phyloP scores from a whole-genome alignment of 2,797 vertebrate genomes.

The Catharus ustulatus region DNA sequence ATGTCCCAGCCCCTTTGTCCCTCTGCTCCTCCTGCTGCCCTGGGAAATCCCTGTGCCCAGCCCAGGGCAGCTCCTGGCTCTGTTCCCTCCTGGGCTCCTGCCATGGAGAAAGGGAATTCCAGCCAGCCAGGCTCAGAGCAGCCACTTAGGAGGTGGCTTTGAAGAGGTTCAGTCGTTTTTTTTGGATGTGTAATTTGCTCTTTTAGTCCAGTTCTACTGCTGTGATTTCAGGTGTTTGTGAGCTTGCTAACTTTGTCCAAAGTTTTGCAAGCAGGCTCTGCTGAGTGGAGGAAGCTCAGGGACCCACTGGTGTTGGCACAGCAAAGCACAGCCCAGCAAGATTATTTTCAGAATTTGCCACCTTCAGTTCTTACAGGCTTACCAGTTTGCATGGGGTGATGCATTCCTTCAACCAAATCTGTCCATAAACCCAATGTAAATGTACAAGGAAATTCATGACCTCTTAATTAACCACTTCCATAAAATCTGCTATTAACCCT shows the following conservation, averaged over 20 bases:
- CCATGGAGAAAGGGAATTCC: background rate
- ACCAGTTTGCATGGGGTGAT: background rate
- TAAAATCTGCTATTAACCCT: conserved; percentile 26
- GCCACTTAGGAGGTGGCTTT: background rate
- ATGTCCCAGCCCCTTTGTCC: background rate
- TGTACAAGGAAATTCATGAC: background rate
- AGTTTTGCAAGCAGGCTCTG: background rate
- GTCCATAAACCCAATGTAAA: background rate
- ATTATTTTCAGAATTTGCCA: background rate
- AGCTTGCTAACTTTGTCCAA: background rate
- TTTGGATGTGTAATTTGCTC: background rate
- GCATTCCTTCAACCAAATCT: background rate
- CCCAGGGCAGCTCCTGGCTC: background rate
- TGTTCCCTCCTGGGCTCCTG: background rate
- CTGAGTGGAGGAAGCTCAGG: background rate
- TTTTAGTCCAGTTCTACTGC: background rate
- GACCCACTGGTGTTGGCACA: background rate
- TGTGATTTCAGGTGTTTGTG: background rate
- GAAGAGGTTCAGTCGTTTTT: background rate
- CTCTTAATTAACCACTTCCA: conserved; percentile 21
- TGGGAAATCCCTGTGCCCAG: background rate
- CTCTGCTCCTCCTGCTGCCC: background rate
- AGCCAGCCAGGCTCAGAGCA: background rate
- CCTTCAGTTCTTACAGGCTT: background rate
- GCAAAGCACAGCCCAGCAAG: background rate